These are phyloP conservation scores for Phasia obesa DNA, from an alignment of 2,888 invertebrate genomes.

Conservation along the genomic window DNA sequence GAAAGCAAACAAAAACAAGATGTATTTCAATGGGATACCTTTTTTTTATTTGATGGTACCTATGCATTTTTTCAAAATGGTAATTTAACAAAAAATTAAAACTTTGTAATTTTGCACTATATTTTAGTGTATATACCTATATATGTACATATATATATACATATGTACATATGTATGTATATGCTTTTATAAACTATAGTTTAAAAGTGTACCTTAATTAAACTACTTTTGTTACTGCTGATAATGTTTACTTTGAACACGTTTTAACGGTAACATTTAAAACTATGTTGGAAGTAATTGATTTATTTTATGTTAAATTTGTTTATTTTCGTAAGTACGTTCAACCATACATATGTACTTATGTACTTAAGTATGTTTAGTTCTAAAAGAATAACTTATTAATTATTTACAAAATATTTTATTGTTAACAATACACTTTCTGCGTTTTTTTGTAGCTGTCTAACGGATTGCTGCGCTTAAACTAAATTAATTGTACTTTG, in stretches of 20 bases:
- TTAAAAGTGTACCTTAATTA: background rate
- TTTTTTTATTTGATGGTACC: background rate
- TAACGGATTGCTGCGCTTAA: conserved; percentile 54
- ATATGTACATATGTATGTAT: too few species aligned
- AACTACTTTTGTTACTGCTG: background rate
- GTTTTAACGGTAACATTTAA: conserved; percentile 25
- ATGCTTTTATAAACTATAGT: too few species aligned
- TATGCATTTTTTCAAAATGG: background rate
- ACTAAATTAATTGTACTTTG: conserved; percentile 54
- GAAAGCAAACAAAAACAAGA: conserved; percentile 39
- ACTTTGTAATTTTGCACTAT: too few species aligned
- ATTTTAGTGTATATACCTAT: too few species aligned
- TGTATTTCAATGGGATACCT: background rate
- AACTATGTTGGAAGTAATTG: background rate
- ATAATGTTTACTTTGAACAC: background rate
- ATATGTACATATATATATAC: too few species aligned
- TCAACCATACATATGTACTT: background rate
- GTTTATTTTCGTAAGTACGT: too few species aligned
- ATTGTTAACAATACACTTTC: too few species aligned
- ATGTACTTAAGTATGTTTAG: too few species aligned
- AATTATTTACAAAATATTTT: background rate
- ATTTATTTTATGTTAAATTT: background rate
- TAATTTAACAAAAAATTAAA: too few species aligned
- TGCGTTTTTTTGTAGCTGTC: conserved; percentile 38
- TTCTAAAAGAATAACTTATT: too few species aligned